Evolutionary conservation across 1,140 invertebrate genomes (phyloP).

Genomic region (Calosoma granatense): DNA sequence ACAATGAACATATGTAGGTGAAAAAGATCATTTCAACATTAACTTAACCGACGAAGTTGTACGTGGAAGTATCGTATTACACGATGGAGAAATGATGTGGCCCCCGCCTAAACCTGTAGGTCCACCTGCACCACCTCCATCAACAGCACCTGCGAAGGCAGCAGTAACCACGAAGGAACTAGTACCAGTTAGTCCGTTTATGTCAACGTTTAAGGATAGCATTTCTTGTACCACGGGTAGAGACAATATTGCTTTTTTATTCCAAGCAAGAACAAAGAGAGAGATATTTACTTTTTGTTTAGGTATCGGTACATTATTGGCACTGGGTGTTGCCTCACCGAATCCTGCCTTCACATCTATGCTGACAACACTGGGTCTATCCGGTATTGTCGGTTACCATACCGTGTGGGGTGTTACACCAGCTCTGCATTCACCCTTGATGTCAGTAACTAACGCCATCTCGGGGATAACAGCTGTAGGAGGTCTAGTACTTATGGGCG

Average conservation of each 20-base stretch:
- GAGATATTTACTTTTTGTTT: slow-evolving; percentile 18
- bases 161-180: slow-evolving; percentile 34
- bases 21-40: slow-evolving; percentile 68
- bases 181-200: slow-evolving; percentile 40
- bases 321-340: slow-evolving; percentile 64
- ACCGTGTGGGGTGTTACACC: slow-evolving; percentile 89
- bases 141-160: slow-evolving; percentile 34
- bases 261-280: too few species aligned
- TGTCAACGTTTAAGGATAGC: slow-evolving; percentile 51
- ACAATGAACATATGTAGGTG: slow-evolving; percentile 31
- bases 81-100: slow-evolving; percentile 68
- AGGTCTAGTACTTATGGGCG: slow-evolving; percentile 71
- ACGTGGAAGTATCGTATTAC: slow-evolving; percentile 66
- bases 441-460: slow-evolving; percentile 90
- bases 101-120: slow-evolving; percentile 58
- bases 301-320: slow-evolving; percentile 59
- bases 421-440: slow-evolving; percentile 81
- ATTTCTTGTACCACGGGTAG: slow-evolving; percentile 60
- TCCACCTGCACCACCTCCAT: slow-evolving; percentile 37
- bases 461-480: slow-evolving; percentile 87
- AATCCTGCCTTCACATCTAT: slow-evolving; percentile 78
- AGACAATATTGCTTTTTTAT: slow-evolving; percentile 4
- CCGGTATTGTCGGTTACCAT: slow-evolving; percentile 80
- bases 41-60: slow-evolving; percentile 81
- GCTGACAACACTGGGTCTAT: slow-evolving; percentile 73